These are phyloP conservation scores for Nomada hirtipes DNA, from an alignment of 2,888 invertebrate genomes.

Conservation along the genomic window DNA sequence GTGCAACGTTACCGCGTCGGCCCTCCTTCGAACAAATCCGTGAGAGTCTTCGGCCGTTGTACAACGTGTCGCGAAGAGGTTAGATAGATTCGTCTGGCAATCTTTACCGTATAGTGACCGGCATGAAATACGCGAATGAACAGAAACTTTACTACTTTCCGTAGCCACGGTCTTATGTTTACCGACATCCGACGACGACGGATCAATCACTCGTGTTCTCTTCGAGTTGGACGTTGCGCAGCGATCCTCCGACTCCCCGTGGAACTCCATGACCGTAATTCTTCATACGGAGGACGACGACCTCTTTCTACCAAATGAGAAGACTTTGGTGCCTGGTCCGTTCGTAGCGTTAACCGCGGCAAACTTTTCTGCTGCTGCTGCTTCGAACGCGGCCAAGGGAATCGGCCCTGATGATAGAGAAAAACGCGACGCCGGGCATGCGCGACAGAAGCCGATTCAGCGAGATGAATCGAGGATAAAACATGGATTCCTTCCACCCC, in stretches of 20 bases:
- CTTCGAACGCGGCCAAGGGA: constrained; percentile 43
- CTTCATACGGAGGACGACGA: constrained; percentile 82
- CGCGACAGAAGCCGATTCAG: not conserved
- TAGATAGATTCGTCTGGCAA: constrained; percentile 50
- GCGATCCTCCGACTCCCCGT: constrained; percentile 79
- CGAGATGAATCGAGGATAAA: not conserved
- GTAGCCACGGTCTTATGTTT: constrained; percentile 85
- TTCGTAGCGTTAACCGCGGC: constrained; percentile 64
- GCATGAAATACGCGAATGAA: too few species aligned
- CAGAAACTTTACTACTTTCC: not conserved
- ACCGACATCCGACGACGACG: constrained; percentile 82
- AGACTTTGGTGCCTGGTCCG: constrained; percentile 57
- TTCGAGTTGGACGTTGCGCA: constrained; percentile 84
- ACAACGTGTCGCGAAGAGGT: constrained; percentile 85
- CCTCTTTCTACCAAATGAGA: constrained; percentile 79
- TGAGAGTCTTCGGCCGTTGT: constrained; percentile 83
- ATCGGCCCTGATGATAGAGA: not conserved
- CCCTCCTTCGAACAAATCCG: constrained; percentile 83
- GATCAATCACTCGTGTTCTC: constrained; percentile 77
- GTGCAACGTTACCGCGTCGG: constrained; percentile 84
- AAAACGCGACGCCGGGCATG: not conserved
- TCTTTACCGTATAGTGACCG: too few species aligned
- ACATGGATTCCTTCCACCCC: constrained; percentile 66
- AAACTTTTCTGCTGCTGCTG: constrained; percentile 74
- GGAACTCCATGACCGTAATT: constrained; percentile 84